These are phyloP conservation scores for Chascanopsetta lugubris DNA, from an alignment of 2,113 vertebrate species.

Conservation along the genomic window DNA sequence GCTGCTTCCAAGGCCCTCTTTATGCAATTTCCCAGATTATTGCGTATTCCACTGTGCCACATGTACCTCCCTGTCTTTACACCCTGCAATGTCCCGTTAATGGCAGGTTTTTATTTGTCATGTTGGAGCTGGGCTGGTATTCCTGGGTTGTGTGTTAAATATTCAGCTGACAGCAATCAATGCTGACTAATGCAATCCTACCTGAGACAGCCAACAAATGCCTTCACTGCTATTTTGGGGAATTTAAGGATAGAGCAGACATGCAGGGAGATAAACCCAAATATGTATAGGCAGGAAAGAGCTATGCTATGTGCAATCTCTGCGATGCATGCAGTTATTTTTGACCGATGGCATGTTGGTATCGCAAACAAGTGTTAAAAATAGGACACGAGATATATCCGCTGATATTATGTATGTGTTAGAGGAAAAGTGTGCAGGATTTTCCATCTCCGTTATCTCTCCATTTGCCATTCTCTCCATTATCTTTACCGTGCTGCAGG, in stretches of 20 bases:
- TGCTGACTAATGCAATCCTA: conserved; percentile 7
- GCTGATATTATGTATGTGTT: no score
- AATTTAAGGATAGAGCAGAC: not conserved
- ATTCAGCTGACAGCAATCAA: conserved; percentile 1
- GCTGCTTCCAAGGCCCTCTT: conserved; percentile 1
- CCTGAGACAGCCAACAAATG: conserved; percentile 10
- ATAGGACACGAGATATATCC: no score
- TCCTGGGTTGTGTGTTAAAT: conserved; percentile 13
- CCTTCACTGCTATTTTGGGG: conserved; percentile 11
- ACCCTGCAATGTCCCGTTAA: not conserved
- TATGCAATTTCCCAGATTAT: conserved; percentile 16
- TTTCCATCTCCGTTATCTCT: no score
- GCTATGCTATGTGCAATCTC: not conserved
- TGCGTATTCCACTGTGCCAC: conserved; percentile 6
- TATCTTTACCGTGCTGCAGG: no score
- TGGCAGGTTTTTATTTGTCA: not conserved
- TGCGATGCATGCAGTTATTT: not conserved
- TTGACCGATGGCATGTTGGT: not conserved
- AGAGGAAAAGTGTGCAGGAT: no score
- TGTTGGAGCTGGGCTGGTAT: not conserved
- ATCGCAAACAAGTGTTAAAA: not conserved
- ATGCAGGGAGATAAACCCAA: not conserved
- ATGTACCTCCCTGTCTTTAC: conserved; percentile 15
- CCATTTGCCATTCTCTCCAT: no score
- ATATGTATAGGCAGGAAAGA: not conserved